Evolutionary conservation across 1,140 invertebrate genomes (phyloP).

Genomic region (Ganaspis sp.): DNA sequence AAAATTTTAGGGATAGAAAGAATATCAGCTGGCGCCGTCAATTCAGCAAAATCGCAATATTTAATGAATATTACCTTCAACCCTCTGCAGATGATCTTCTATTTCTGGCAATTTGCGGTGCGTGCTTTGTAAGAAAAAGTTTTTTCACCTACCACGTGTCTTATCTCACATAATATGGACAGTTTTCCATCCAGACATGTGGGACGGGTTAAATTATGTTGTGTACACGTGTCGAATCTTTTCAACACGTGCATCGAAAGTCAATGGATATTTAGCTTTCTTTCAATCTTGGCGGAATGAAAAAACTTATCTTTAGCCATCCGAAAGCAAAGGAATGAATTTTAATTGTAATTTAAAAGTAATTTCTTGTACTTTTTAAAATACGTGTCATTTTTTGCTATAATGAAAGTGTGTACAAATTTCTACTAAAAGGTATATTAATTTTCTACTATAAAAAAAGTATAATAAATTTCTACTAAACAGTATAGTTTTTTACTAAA

Average conservation of each 20-base stretch:
- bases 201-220: conserved; percentile 13
- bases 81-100: not conserved
- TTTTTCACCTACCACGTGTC: conserved; percentile 28
- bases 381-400: no score
- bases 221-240: not conserved
- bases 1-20: not conserved
- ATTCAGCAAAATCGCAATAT: not conserved
- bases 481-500: no score
- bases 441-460: no score
- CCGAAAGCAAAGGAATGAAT: no score
- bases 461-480: no score
- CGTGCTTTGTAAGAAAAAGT: conserved; percentile 1
- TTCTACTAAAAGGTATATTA: no score
- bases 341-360: no score
- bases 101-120: conserved; percentile 6
- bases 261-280: not conserved
- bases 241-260: not conserved
- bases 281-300: not conserved
- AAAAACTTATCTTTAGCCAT: no score
- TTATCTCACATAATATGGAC: conserved; percentile 5
- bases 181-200: conserved; percentile 22
- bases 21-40: not conserved
- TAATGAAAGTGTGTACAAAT: no score
- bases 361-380: no score
- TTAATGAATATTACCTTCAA: not conserved